Conservation (phyloP, 1,140 invertebrate genomes). For the Drosophila navojoa region DNA sequence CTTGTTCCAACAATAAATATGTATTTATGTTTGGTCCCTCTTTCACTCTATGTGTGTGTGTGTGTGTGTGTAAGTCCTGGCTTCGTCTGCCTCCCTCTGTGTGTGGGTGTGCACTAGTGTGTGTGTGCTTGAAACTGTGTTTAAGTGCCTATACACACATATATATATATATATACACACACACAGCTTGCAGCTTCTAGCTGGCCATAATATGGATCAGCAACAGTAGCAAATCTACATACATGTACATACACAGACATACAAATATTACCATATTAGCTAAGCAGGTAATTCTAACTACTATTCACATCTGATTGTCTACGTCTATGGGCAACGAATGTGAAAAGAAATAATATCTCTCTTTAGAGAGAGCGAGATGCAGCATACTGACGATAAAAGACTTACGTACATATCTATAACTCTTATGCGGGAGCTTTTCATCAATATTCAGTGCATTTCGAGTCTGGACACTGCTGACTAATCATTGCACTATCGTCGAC, state of each 20-base stretch:
- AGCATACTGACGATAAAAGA: too few species aligned
- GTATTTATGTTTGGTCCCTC: constrained; percentile 70
- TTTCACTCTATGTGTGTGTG: constrained; percentile 21
- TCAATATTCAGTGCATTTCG: too few species aligned
- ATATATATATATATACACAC: too few species aligned
- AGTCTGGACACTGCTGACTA: too few species aligned
- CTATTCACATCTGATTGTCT: too few species aligned
- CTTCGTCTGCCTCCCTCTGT: constrained; percentile 4
- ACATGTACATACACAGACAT: not conserved
- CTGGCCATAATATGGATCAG: constrained; percentile 8
- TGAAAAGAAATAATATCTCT: too few species aligned
- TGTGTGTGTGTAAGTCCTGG: constrained; percentile 25
- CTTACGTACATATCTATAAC: too few species aligned
- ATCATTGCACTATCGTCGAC: too few species aligned
- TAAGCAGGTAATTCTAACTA: too few species aligned
- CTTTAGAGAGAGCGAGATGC: too few species aligned
- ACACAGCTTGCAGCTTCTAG: constrained; percentile 13
- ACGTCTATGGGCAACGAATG: too few species aligned
- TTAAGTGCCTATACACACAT: constrained; percentile 40
- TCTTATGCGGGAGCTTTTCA: too few species aligned
- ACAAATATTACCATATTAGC: not conserved
- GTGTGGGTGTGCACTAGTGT: constrained; percentile 27
- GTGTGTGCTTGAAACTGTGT: constrained; percentile 45
- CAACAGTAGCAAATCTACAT: constrained; percentile 3
- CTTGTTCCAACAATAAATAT: constrained; percentile 83